phyloP scores from a whole-genome alignment of 2,888 invertebrate genomes.

The Drosophila mercatorum region DNA sequence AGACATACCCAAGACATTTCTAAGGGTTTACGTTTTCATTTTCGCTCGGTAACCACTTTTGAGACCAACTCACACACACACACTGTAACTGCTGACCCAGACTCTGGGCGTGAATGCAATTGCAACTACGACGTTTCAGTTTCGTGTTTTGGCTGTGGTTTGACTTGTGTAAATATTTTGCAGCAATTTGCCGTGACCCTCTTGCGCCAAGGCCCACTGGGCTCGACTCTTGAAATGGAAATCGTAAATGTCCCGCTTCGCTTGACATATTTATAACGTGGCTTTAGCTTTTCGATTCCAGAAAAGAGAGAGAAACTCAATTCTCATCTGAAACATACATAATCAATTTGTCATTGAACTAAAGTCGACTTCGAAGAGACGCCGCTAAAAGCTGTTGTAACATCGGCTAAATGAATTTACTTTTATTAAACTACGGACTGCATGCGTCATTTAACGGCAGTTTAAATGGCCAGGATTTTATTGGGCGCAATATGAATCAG shows the following conservation, averaged over 20 bases:
- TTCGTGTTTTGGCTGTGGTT: slow-evolving; percentile 41
- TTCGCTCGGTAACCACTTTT: slow-evolving; percentile 65
- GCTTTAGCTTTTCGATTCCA: slow-evolving; percentile 14
- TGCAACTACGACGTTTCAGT: slow-evolving; percentile 58
- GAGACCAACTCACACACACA: slow-evolving; percentile 14
- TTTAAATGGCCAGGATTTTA: slow-evolving; percentile 47
- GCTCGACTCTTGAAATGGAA: not conserved
- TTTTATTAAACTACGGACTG: slow-evolving; percentile 41
- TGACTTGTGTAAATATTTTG: slow-evolving; percentile 52
- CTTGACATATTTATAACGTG: slow-evolving; percentile 24
- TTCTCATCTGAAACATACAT: too few species aligned
- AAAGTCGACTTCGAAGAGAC: not conserved
- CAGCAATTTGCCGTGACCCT: slow-evolving; percentile 55
- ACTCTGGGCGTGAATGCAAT: slow-evolving; percentile 58
- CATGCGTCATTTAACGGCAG: slow-evolving; percentile 55
- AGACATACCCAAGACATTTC: slow-evolving; percentile 24
- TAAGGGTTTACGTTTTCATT: slow-evolving; percentile 63
- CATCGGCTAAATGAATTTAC: slow-evolving; percentile 51
- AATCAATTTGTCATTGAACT: not conserved
- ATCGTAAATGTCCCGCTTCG: slow-evolving; percentile 17
- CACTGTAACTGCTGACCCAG: slow-evolving; percentile 56
- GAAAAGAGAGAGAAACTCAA: too few species aligned
- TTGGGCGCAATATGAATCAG: slow-evolving; percentile 43
- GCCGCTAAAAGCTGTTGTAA: not conserved
- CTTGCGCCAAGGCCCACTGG: slow-evolving; percentile 8